A percentile compares a stretch with the other conserved stretches of the same genome.
phyloP scores from a whole-genome alignment of 2,888 invertebrate genomes.

The Phasia obesa region DNA sequence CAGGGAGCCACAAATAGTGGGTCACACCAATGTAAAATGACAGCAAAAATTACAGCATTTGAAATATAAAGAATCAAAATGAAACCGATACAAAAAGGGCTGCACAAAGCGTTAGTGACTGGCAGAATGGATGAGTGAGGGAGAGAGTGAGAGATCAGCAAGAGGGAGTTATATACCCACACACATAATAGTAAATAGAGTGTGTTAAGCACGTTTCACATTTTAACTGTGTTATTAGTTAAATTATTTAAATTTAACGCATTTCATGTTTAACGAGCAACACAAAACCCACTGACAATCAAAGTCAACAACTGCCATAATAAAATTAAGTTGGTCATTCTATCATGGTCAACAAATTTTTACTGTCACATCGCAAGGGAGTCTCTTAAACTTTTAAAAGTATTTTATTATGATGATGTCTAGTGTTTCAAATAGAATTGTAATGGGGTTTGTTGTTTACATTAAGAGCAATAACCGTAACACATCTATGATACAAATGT shows the following conservation, averaged over 20 bases:
- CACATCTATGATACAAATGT: too few relatives aligned
- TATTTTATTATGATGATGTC: not conserved
- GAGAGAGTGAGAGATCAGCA: not conserved
- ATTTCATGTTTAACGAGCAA: slow-evolving; percentile 54
- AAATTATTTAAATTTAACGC: slow-evolving; percentile 76
- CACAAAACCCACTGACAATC: slow-evolving; percentile 4
- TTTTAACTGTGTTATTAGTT: slow-evolving; percentile 75
- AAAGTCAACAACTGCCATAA: slow-evolving; percentile 16
- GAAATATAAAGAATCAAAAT: too few relatives aligned
- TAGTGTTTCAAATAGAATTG: not conserved
- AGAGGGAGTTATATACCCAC: not conserved
- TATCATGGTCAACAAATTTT: not conserved
- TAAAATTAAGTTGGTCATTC: slow-evolving; percentile 35
- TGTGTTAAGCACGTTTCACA: slow-evolving; percentile 59
- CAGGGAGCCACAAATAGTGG: not conserved
- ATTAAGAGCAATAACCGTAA: too few relatives aligned
- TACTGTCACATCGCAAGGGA: not conserved
- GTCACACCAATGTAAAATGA: slow-evolving; percentile 11
- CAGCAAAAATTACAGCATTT: slow-evolving; percentile 4
- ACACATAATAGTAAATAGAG: not conserved
- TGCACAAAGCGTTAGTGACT: too few relatives aligned
- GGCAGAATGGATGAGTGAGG: too few relatives aligned
- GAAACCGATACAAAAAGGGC: too few relatives aligned
- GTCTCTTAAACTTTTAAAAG: not conserved
- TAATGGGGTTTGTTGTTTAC: too few relatives aligned